Evolutionary conservation across 23 tunicate genomes (phyloP), one percentile per base, ranked within the genome.

Genomic region (Aplidium turbinatum): DNA sequence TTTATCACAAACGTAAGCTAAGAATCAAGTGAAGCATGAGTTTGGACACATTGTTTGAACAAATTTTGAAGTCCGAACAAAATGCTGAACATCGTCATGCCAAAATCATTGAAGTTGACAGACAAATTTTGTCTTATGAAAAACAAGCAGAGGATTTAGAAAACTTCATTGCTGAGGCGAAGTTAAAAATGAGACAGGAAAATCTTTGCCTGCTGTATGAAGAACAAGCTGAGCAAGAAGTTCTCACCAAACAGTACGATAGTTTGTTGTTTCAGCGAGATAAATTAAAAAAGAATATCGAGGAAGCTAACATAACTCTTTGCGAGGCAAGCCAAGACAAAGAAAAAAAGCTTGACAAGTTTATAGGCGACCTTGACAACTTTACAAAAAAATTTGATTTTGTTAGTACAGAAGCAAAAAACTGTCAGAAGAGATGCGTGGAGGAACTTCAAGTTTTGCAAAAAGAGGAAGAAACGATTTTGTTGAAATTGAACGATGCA

Each of bases 41-140:
- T 38, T 65, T 65, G 23, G 72, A 65, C 38, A 50, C 38, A 5
- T 28, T 65, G 4, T 65, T 65, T 65, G 26, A 65, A 21, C 72
- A 65, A 36, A 65, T 65, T 7, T 65, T 65, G 31, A 16, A 50
- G 2, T 65, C 72, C 2, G 72, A 65, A 38, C 72, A 65, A 65
- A 65, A 65, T 19, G 72, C 72, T 4, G 72, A 65, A 65, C 28
- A 65, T 38, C 72, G 72, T 7, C 22, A 50, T 3, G 11, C 50
- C 28, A 29, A 65, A 21, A 35, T 65, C 3, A 4, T 27, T 35
- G 27, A 13, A 38, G 50, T 65, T 16, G 38, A 65, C 22, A 65
- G 38, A 13, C 50, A 65, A 18, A 65, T 65, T 35, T 36, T 35
- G 3, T 11, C 36, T 36, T 7, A 7, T 35, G 72, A 65, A 36